Conservation (phyloP, 2,797 vertebrate species). For the Triplophysa yarkandensis region DNA sequence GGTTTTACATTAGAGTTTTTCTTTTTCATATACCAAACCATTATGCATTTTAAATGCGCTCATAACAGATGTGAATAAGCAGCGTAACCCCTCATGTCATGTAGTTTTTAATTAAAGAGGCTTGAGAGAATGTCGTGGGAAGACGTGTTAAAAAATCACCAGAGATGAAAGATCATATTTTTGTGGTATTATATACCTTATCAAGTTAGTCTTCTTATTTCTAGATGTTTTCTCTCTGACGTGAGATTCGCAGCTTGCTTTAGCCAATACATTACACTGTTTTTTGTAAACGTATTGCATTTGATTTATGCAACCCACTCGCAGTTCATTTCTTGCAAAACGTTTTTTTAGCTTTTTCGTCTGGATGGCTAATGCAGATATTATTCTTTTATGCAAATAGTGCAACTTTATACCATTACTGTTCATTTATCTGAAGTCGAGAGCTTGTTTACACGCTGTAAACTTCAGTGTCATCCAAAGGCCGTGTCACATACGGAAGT, state of each 20-base stretch:
- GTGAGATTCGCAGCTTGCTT: constrained; percentile 11
- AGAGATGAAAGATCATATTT: constrained; percentile 25
- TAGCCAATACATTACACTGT: constrained; percentile 9
- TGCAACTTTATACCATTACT: neutral
- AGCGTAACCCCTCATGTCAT: neutral
- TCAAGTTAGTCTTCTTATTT: constrained; percentile 14
- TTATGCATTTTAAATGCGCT: constrained; percentile 6
- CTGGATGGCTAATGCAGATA: constrained; percentile 22
- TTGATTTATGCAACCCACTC: constrained; percentile 21
- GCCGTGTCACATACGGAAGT: neutral
- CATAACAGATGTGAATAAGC: constrained; percentile 14
- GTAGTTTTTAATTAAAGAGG: constrained; percentile 18
- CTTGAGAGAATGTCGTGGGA: neutral
- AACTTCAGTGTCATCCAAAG: neutral
- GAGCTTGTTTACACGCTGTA: neutral
- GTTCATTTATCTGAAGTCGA: constrained; percentile 1
- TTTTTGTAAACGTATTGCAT: constrained; percentile 29
- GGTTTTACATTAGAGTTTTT: neutral
- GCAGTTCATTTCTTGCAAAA: constrained; percentile 9
- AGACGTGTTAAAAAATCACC: neutral
- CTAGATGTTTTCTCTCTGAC: constrained; percentile 17
- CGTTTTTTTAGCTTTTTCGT: neutral
- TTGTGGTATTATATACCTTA: constrained; percentile 24
- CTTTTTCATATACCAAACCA: neutral
- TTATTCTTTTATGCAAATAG: neutral